Percentiles rank a stretch among this genome's conserved stretches.
These are phyloP conservation scores for Callocephalon fimbriatum DNA, from an alignment of 2,113 vertebrate species.

Conservation along the genomic window DNA sequence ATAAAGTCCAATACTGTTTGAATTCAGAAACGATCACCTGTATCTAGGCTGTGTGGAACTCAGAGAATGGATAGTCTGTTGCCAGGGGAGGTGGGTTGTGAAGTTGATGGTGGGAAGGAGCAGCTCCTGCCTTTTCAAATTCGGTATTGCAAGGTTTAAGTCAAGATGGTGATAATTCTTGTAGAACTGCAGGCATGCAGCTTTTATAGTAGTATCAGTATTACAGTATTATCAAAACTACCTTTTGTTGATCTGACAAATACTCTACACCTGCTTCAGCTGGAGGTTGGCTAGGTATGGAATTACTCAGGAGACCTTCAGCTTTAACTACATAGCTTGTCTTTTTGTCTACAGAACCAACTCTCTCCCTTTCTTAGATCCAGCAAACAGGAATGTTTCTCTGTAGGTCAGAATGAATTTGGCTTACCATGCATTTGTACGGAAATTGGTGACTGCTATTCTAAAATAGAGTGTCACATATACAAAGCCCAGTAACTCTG, in stretches of 20 bases:
- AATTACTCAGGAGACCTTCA: background rate
- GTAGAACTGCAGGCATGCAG: background rate
- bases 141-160: background rate
- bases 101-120: background rate
- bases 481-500: background rate
- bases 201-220: background rate
- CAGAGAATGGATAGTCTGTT: background rate
- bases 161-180: background rate
- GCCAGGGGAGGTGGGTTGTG: background rate
- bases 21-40: background rate
- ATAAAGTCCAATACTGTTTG: background rate
- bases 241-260: background rate
- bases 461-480: background rate
- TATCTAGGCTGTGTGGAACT: background rate
- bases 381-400: background rate
- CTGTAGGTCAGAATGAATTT: background rate
- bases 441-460: background rate
- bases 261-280: background rate
- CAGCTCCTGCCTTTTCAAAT: background rate
- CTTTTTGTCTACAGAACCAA: background rate
- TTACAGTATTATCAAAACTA: background rate
- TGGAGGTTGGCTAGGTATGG: background rate
- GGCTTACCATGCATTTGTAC: background rate
- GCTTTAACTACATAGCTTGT: background rate
- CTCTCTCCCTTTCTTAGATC: background rate